Conservation (phyloP, 2,888 invertebrate genomes). For the Acanthoscelides obtectus region DNA sequence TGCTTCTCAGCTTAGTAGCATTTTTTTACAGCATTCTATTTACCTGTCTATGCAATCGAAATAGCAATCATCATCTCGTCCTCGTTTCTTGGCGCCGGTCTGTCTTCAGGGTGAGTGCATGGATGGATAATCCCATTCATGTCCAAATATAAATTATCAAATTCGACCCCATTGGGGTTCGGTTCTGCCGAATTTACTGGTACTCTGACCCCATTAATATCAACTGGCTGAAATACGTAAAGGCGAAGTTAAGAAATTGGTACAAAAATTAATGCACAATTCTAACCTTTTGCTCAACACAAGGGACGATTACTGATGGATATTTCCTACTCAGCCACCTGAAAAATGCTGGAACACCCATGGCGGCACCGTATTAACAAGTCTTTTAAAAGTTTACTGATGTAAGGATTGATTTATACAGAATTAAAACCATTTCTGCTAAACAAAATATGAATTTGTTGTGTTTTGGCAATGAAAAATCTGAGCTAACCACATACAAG, state of each 20-base stretch:
- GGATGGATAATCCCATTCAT: slow-evolving; percentile 96
- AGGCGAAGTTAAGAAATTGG: slow-evolving; percentile 5
- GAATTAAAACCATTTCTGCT: not conserved
- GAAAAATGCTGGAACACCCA: slow-evolving; percentile 99
- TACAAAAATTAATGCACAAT: slow-evolving; percentile 18
- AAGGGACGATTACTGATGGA: slow-evolving; percentile 92
- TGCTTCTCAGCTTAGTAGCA: too few species aligned
- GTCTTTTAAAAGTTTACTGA: not conserved
- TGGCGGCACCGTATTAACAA: slow-evolving; percentile 40
- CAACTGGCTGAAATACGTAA: slow-evolving; percentile 58
- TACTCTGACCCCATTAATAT: slow-evolving; percentile 69
- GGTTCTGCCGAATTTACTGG: slow-evolving; percentile 79
- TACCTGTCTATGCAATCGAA: slow-evolving; percentile 90
- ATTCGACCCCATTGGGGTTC: slow-evolving; percentile 95
- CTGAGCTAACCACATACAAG: too few species aligned
- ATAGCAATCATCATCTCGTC: slow-evolving; percentile 99
- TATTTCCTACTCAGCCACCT: slow-evolving; percentile 97
- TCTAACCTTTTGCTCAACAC: slow-evolving; percentile 85
- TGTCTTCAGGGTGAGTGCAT: slow-evolving; percentile 98
- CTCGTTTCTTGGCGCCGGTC: slow-evolving; percentile 94
- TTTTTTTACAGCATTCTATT: not conserved
- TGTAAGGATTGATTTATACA: not conserved
- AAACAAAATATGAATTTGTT: not conserved
- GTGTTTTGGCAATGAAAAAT: not conserved
- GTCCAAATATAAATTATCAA: slow-evolving; percentile 75